Evolutionary conservation across 2,113 vertebrate species (phyloP).

Genomic region (Cololabis saira): DNA sequence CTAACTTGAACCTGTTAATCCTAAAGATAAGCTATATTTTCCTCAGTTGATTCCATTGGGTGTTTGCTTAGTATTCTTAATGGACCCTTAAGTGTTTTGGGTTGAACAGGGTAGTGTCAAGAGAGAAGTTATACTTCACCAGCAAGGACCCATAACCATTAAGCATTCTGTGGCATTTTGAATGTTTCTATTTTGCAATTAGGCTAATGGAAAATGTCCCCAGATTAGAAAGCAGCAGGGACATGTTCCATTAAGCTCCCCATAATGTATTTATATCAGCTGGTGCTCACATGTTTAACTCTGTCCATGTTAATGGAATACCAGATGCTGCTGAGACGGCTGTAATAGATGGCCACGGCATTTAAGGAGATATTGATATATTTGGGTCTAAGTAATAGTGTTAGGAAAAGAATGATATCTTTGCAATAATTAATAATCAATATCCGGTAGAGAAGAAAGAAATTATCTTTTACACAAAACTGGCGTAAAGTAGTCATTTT

Average conservation of each 20-base stretch:
- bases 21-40: conserved; percentile 3
- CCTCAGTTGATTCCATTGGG: conserved; percentile 10
- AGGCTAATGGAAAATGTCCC: conserved; percentile 72
- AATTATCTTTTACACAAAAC: neutral
- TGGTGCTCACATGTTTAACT: conserved; percentile 55
- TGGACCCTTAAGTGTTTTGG: conserved; percentile 34
- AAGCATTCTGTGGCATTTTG: conserved; percentile 64
- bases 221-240: conserved; percentile 70
- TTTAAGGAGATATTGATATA: conserved; percentile 6
- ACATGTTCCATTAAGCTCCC: conserved; percentile 68
- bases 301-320: conserved; percentile 65
- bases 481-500: neutral
- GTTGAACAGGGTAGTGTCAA: conserved; percentile 10
- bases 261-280: conserved; percentile 65
- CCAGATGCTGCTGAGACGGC: conserved; percentile 17
- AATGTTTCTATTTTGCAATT: conserved; percentile 71
- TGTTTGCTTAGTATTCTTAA: conserved; percentile 17
- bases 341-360: neutral
- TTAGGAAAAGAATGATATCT: neutral
- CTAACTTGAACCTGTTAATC: conserved; percentile 3
- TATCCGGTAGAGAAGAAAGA: neutral
- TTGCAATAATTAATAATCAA: neutral
- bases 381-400: neutral
- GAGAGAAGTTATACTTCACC: conserved; percentile 24
- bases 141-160: conserved; percentile 26